A percentile compares a stretch with the other conserved stretches of the same genome.
phyloP scores from a whole-genome alignment of 2,113 vertebrate genomes.

The Pelodiscus sinensis region DNA sequence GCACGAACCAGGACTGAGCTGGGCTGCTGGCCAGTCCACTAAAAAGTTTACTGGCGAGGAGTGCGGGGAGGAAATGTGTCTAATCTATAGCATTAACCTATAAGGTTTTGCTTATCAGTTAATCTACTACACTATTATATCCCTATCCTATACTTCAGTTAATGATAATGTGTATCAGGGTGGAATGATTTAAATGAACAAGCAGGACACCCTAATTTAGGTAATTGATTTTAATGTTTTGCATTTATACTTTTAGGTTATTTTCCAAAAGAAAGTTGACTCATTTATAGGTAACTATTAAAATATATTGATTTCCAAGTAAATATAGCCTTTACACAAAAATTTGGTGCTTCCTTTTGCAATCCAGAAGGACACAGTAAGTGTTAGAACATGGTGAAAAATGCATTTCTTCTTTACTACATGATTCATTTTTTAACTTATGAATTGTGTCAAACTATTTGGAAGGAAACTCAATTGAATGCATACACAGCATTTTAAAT shows the following conservation, averaged over 20 bases:
- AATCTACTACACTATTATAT: no score
- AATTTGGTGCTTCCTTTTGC: neutral
- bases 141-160: neutral
- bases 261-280: neutral
- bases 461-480: neutral
- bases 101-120: no score
- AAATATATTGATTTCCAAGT: neutral
- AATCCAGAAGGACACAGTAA: neutral
- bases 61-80: no score
- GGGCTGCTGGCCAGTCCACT: no score
- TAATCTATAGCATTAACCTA: no score
- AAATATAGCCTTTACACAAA: neutral
- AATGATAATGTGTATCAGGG: neutral
- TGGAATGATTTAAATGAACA: neutral
- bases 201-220: neutral
- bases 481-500: neutral
- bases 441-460: neutral
- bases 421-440: neutral
- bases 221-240: neutral
- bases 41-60: no score
- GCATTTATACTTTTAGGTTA: neutral
- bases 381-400: neutral
- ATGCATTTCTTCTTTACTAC: neutral
- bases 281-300: neutral
- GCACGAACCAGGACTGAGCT: no score